Evolutionary conservation across 2,888 invertebrate species (phyloP), one percentile per base, ranked within the genome.

Genomic region (Melanostoma scalare): DNA sequence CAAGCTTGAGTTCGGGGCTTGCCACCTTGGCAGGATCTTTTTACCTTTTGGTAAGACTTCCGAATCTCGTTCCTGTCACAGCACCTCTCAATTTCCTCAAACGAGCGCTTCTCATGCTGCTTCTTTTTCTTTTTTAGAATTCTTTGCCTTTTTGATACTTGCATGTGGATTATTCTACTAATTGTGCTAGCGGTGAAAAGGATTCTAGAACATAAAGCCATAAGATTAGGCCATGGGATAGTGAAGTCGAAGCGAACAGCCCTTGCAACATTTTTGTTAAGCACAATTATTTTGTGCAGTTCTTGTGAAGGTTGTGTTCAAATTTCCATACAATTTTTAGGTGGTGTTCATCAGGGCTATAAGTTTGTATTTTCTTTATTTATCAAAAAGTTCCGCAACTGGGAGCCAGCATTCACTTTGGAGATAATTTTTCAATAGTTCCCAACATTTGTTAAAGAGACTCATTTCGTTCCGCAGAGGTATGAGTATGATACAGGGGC

Each of bases 291-390:
- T 2, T 10, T 60, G 33, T 6, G 33, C 3, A 60, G 42, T 30
- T 33, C 44, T 6, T 60, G 44, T 60, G 58, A 60, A 4, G 58
- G 58, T 3, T 60, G 20, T 60, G n/a, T 60, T 60, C 4, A 60
- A 60, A 60, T 44, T 60, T 10, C 42, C 42, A 3, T 42, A 60
- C 33, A 42, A 60, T 9, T 60, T 2, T 42, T 33, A 2, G 58
- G 44, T 10, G 58, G 42, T 33, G 44, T 60, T 9, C 33, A 33
- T 3, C 42, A 60, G 4, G 33, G 44, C 4, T 60, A 60, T 10
- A 44, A 60, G 4, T 60, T 60, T 10, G 33, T 60, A 44, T 5
- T 10, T 4, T 44, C 33, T 10, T 4, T 33, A 10, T 44, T 2
- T 10, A 33, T 4, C 31, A 6, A 4, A 10, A 6, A 2, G 35